Conservation (phyloP, 2,888 invertebrate genomes). For the Scaptomyza caliginosa region DNA sequence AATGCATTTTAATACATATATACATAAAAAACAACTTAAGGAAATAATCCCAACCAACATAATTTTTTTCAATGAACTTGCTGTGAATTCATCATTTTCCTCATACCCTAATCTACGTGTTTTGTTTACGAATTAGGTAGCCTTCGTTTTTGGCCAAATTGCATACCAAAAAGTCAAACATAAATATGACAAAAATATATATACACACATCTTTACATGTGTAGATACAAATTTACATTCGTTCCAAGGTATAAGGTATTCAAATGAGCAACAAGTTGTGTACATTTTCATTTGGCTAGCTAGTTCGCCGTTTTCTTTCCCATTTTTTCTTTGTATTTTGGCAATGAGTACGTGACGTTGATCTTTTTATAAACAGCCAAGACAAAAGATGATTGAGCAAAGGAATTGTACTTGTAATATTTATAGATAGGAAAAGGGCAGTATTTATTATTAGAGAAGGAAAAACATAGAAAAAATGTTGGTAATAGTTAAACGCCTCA, state of each 20-base stretch:
- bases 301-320: slow-evolving; percentile 2
- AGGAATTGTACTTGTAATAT: slow-evolving; percentile 4
- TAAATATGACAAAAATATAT: slow-evolving; percentile 39
- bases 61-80: too few relatives aligned
- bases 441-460: neutral
- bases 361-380: slow-evolving; percentile 29
- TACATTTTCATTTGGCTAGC: slow-evolving; percentile 21
- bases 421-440: neutral
- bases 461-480: too few relatives aligned
- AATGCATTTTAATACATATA: neutral
- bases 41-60: too few relatives aligned
- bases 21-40: too few relatives aligned
- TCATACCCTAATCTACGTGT: slow-evolving; percentile 18
- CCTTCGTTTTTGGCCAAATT: slow-evolving; percentile 14
- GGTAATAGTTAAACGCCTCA: neutral
- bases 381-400: neutral
- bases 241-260: neutral
- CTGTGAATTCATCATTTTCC: slow-evolving; percentile 18
- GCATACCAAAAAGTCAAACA: slow-evolving; percentile 34
- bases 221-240: neutral
- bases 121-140: slow-evolving; percentile 35
- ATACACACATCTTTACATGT: neutral
- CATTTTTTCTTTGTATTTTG: neutral
- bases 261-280: slow-evolving; percentile 57
- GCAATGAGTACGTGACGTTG: slow-evolving; percentile 39